Percentiles rank a stretch among this genome's conserved stretches.
phyloP scores from a whole-genome alignment of 30 jellyfish, hydroid and myxozoan genomes.

The Mastigias papua region DNA sequence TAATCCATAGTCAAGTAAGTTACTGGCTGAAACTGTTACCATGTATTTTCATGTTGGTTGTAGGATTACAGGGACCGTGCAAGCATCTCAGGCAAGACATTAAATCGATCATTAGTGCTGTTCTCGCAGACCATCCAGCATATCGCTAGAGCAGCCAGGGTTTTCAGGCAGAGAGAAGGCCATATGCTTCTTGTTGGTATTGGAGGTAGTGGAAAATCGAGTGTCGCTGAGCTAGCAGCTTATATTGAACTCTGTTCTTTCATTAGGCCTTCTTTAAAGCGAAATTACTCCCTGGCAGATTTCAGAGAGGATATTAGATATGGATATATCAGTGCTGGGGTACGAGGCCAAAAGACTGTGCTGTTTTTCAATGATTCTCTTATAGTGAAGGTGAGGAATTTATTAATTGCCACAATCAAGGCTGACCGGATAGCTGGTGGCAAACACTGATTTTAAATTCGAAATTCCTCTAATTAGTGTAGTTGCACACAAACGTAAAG shows the following conservation, averaged over 20 bases:
- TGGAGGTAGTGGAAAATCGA: constrained; percentile 92
- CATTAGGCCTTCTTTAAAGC: constrained; percentile 60
- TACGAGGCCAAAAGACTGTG: constrained; percentile 69
- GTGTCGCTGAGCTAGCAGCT: constrained; percentile 87
- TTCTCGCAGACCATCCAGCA: constrained; percentile 82
- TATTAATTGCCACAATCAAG: neutral
- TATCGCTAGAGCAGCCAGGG: constrained; percentile 88
- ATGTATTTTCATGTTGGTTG: neutral
- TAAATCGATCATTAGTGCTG: constrained; percentile 67
- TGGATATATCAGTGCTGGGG: constrained; percentile 69
- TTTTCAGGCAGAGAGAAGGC: constrained; percentile 79
- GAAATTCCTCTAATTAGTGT: no score
- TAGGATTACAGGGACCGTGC: constrained; percentile 95
- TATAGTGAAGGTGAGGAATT: constrained; percentile 75
- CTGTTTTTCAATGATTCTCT: constrained; percentile 76
- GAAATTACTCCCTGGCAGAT: constrained; percentile 66
- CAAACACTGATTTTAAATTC: no score
- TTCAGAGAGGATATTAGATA: constrained; percentile 80
- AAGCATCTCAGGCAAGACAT: constrained; percentile 67
- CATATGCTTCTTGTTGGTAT: constrained; percentile 86
- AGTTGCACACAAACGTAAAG: no score
- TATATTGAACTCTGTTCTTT: constrained; percentile 81
- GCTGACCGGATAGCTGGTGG: neutral
- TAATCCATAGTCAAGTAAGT: no score
- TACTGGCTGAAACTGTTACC: neutral